Evolutionary conservation across 2,888 invertebrate species (phyloP).

Genomic region (Callinectes sapidus): DNA sequence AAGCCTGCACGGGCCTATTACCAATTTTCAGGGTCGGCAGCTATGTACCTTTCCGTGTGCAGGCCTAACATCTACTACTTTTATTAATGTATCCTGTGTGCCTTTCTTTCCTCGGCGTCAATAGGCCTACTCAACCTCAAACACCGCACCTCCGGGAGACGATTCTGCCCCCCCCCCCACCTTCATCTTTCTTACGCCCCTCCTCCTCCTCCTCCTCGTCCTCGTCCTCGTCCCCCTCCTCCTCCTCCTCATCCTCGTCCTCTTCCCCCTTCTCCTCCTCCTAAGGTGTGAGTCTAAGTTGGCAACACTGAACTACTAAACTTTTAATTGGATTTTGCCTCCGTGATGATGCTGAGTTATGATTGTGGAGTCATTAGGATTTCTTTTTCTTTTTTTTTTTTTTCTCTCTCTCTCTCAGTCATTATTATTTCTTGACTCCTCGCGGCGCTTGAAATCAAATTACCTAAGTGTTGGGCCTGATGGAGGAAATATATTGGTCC

Average conservation of each 20-base stretch:
- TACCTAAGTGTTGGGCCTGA: neutral
- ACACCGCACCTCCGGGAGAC: neutral
- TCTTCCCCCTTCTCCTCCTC: neutral
- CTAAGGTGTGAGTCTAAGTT: neutral
- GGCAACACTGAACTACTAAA: slow-evolving; percentile 31
- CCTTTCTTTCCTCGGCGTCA: neutral
- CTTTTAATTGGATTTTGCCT: slow-evolving; percentile 34
- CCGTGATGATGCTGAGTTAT: slow-evolving; percentile 34
- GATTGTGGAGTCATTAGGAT: slow-evolving; percentile 20
- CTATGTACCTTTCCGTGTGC: slow-evolving; percentile 41
- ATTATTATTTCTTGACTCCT: slow-evolving; percentile 29
- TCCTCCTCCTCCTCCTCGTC: no score
- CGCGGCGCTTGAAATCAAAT: slow-evolving; percentile 23
- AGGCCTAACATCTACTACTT: slow-evolving; percentile 44
- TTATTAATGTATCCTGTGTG: slow-evolving; percentile 56
- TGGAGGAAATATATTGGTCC: slow-evolving; percentile 1
- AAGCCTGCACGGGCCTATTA: slow-evolving; percentile 52
- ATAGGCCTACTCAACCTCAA: neutral
- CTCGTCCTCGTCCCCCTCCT: no score
- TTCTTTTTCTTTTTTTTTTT: neutral
- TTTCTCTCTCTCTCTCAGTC: no score
- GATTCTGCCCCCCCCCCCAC: neutral
- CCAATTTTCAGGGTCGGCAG: slow-evolving; percentile 52
- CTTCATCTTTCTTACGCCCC: neutral
- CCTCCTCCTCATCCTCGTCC: neutral